Evolutionary conservation across 2,888 invertebrate genomes (phyloP), one percentile per base, ranked within the genome.

Genomic region (Xylota sylvarum): DNA sequence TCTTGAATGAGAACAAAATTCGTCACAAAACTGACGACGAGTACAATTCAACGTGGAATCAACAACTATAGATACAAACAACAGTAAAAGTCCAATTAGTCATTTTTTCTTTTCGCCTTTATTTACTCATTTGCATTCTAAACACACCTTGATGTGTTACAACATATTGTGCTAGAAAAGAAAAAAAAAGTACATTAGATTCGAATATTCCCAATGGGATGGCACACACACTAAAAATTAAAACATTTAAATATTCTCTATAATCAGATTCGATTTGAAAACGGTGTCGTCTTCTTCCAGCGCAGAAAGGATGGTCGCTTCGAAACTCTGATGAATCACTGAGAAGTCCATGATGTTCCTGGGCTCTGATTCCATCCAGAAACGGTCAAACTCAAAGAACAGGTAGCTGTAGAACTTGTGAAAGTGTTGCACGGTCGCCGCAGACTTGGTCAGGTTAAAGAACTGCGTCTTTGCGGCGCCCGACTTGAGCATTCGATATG

Each of bases 321-420:
- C 97, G 93, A 98, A 99, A 90, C 95, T 96, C 89, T 96, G 96
- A 91, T 96, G 96, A 78, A 99, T 96, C 58, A 94, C 94, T 37
- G 97, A 97, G 92, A 99, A 99, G 90, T 98, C 97, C 99, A 99
- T 99, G 88, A 99, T 97, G 91, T 97, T 97, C 88, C 94, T 95
- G 0, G 99, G 99, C 90, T 97, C 97, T 23, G 97, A 96, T 88
- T 96, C 95, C 88, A 98, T 95, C 99, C 99, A 99, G 93, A 97
- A 96, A 89, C 96, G 96, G 93, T 98, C 98, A 93, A 99, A 99
- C 91, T 98, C 97, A 91, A 96, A 97, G 92, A 98, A 97, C 67
- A 99, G 93, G 92, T 97, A 98, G 92, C 98, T 97, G 93, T 98
- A 99, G 90, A 99, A 96, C 90, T 96, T 96, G 93, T 99, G 98